Evolutionary conservation across 2,888 invertebrate species (phyloP).

Genomic region (Leuctra nigra): DNA sequence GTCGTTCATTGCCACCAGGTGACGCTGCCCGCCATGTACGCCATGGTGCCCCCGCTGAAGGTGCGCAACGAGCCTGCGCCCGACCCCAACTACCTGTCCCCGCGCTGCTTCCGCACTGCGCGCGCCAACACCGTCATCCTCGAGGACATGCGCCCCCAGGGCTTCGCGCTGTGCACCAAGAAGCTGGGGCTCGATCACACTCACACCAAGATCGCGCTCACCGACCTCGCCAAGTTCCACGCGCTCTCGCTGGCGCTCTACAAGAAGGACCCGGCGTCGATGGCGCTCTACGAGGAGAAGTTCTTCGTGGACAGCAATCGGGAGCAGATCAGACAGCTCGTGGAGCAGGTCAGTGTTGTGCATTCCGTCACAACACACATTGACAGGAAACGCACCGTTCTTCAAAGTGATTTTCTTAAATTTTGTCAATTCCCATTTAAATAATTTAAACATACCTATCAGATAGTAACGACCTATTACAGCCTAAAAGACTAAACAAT

Average conservation of each 20-base stretch:
- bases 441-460: no score
- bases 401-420: no score
- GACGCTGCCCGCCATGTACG: conserved; percentile 36
- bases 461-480: no score
- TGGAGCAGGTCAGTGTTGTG: conserved; percentile 7
- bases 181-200: neutral
- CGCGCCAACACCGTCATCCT: neutral
- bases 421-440: no score
- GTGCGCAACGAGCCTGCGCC: conserved; percentile 21
- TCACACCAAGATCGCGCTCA: neutral
- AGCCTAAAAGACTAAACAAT: no score
- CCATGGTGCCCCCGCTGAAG: conserved; percentile 40
- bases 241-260: neutral
- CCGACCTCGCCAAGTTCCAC: conserved; percentile 7
- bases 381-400: no score
- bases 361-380: no score
- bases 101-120: neutral
- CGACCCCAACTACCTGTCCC: conserved; percentile 21
- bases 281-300: neutral
- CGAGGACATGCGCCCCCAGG: neutral
- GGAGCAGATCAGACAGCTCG: neutral
- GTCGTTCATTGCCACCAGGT: conserved; percentile 20
- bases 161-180: conserved; percentile 2
- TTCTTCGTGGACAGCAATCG: conserved; percentile 1
- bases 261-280: neutral